Evolutionary conservation across 2,113 vertebrate species (phyloP), one percentile per base, ranked within the genome.

Genomic region (Sminthopsis crassicaudata): DNA sequence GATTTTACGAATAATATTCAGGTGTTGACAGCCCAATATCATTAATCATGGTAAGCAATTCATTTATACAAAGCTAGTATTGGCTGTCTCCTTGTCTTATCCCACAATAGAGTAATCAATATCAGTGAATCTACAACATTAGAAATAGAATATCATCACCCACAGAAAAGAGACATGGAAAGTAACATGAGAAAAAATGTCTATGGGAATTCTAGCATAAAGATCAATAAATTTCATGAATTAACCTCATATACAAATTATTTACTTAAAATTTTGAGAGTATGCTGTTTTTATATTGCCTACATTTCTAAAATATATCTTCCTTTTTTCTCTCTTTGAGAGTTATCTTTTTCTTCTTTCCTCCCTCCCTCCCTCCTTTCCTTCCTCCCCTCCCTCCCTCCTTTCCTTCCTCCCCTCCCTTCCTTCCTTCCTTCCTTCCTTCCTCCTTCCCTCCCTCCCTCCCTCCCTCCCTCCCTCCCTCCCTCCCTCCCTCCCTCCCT

Each of bases 41-140:
- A 90, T 96, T 89, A 93, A 91, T 92, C 88, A 90, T 46, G 24
- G 89, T 90, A 84, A 94, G 89, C 91, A 92, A 90, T 91, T 95
- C 92, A 93, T 95, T 94, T 84, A 92, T 53, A 24, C 26, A 46
- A 89, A 84, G 36, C 67, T 42, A 30, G 16, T 84, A 42, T 84
- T 84, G 67, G 3, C 10, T 46, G 27, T 91, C 16, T 51, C 42
- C 25, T 91, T 90, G 90, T 91, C n/a, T 46, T 27, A 14, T 60
- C n/a, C 46, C n/a, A 84, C 67, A 84, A 42, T 42, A 84, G 67
- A 91, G 88, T 93, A 90, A 94, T 91, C 91, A 91, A 0, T 10
- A 50, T 53, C 36, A 92, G 91, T 7, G 0, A 8, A 8, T 22
- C 9, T 51, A 53, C 93, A 76, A 26, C 36, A 26, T 91, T 19